Conservation (phyloP, 2,113 vertebrate species). For the Prietella phreatophila region DNA sequence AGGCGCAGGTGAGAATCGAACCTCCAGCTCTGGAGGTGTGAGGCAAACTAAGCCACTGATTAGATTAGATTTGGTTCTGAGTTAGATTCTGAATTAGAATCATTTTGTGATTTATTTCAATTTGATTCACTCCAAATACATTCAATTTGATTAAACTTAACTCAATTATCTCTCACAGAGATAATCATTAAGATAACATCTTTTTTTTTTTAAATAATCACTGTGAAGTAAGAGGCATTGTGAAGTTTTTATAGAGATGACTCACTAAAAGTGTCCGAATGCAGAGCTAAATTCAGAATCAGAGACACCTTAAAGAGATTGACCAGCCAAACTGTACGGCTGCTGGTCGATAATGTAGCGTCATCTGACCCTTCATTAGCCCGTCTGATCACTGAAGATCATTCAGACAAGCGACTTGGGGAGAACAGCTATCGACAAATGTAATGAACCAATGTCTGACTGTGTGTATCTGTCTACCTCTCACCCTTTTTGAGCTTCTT, state of each 20-base stretch:
- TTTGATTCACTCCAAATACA: neutral
- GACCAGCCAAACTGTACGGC: slow-evolving; percentile 17
- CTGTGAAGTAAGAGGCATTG: neutral
- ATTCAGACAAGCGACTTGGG: slow-evolving; percentile 50
- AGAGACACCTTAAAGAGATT: neutral
- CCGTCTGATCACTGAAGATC: slow-evolving; percentile 51
- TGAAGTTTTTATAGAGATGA: slow-evolving; percentile 1
- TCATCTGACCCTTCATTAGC: slow-evolving; percentile 47
- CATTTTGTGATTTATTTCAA: neutral
- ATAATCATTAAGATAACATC: neutral
- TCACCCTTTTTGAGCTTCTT: slow-evolving; percentile 5
- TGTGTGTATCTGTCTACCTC: neutral
- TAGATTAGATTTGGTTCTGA: neutral
- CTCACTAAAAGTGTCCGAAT: neutral
- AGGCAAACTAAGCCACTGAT: too few species aligned
- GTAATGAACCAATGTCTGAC: slow-evolving; percentile 34
- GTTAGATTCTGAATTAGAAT: neutral
- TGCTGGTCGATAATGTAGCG: slow-evolving; percentile 44
- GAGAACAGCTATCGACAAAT: slow-evolving; percentile 41
- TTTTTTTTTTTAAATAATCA: neutral
- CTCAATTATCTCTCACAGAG: neutral
- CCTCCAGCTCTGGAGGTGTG: too few species aligned
- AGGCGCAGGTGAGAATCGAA: too few species aligned
- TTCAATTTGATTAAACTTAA: neutral
- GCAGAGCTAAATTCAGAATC: slow-evolving; percentile 9